A percentile compares a stretch with the other conserved stretches of the same genome.
Evolutionary conservation across 2,113 vertebrate species (phyloP).

Genomic region (Tretioscincus oriximinensis): DNA sequence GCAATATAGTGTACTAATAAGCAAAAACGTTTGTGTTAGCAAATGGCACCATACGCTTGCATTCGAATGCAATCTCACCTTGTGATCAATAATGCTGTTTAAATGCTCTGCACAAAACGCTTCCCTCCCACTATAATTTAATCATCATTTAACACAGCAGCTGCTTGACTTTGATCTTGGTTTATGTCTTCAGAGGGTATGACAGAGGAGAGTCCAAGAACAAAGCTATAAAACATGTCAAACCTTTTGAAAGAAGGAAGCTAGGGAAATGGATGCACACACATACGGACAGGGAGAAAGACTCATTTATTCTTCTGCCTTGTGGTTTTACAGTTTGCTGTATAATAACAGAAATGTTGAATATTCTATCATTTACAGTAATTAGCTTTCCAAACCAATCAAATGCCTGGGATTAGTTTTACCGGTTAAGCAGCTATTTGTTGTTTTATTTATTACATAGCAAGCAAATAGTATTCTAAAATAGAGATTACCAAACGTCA

Average conservation of each 20-base stretch:
- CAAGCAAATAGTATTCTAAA: conserved; percentile 38
- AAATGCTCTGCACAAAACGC: conserved; percentile 31
- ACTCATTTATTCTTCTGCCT: conserved; percentile 9
- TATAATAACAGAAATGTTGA: conserved; percentile 56
- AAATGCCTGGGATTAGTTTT: conserved; percentile 48
- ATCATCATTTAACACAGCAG: conserved; percentile 58
- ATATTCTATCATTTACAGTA: conserved; percentile 51
- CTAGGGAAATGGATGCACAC: conserved; percentile 16
- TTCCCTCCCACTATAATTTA: conserved; percentile 54
- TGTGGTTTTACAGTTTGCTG: conserved; percentile 51
- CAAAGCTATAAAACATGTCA: conserved; percentile 27
- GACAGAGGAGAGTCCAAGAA: conserved; percentile 41
- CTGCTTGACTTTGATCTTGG: conserved; percentile 52
- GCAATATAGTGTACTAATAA: neutral
- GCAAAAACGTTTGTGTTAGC: neutral
- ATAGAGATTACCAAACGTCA: neutral
- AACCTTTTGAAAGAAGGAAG: conserved; percentile 23
- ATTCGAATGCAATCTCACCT: conserved; percentile 36
- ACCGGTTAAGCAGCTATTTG: conserved; percentile 57
- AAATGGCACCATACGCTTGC: conserved; percentile 46
- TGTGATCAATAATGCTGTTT: conserved; percentile 48
- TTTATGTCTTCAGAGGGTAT: conserved; percentile 31
- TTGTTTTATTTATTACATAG: conserved; percentile 56
- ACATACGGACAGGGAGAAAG: too few species aligned
- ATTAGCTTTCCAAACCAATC: conserved; percentile 54